Conservation (phyloP, 2,888 invertebrate species). For the Sesia bembeciformis region DNA sequence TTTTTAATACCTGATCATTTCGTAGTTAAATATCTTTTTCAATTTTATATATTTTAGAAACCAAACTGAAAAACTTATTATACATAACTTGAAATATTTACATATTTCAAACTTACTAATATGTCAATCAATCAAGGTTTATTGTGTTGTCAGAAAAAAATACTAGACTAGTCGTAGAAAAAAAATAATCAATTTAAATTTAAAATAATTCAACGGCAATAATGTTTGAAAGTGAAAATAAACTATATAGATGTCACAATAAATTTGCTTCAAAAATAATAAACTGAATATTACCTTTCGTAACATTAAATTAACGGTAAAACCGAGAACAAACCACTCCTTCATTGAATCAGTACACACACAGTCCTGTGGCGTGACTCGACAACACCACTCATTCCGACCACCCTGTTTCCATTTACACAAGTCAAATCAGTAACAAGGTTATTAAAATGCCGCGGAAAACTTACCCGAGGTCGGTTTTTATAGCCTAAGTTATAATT, state of each 20-base stretch:
- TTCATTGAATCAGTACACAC: not conserved
- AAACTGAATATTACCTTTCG: not conserved
- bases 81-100: no score
- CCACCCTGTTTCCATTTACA: constrained; percentile 1
- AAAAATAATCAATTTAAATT: no score
- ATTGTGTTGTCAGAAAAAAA: no score
- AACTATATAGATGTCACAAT: not conserved
- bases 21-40: no score
- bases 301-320: not conserved
- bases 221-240: not conserved
- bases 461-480: not conserved
- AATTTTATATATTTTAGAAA: no score
- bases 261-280: not conserved
- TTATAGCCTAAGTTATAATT: not conserved
- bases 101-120: no score
- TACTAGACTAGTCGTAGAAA: no score
- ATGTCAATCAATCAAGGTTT: no score
- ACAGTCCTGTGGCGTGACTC: constrained; percentile 1
- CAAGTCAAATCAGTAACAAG: constrained; percentile 2
- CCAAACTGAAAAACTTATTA: no score
- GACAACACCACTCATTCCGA: constrained; percentile 1
- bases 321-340: not conserved
- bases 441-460: not conserved
- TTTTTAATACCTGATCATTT: no score
- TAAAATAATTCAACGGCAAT: not conserved